Conservation (phyloP, 1,140 invertebrate species). For the Hormaphis cornu region DNA sequence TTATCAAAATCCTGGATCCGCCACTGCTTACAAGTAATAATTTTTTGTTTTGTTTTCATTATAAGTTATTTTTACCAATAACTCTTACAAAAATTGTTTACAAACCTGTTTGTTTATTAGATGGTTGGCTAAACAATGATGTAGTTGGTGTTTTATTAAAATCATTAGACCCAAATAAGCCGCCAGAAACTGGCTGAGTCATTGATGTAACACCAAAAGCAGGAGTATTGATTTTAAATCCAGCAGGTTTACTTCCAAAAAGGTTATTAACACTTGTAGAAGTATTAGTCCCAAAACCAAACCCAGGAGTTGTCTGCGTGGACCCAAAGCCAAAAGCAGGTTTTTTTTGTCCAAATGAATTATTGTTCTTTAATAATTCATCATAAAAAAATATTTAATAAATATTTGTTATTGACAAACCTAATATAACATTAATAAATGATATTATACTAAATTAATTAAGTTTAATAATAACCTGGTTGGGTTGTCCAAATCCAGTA, state of each 20-base stretch:
- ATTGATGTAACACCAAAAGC: slow-evolving; percentile 45
- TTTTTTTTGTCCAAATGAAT: slow-evolving; percentile 46
- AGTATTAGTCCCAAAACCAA: slow-evolving; percentile 37
- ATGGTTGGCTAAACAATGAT: slow-evolving; percentile 12
- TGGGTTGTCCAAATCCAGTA: slow-evolving; percentile 41
- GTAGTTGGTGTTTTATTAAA: slow-evolving; percentile 20
- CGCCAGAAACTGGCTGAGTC: slow-evolving; percentile 43
- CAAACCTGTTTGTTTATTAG: slow-evolving; percentile 6
- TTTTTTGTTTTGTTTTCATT: no score
- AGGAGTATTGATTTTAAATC: slow-evolving; percentile 43
- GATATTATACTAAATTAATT: no score
- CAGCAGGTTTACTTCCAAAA: slow-evolving; percentile 44
- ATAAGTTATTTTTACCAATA: no score
- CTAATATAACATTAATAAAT: no score
- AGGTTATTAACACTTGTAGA: slow-evolving; percentile 36
- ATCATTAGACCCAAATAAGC: slow-evolving; percentile 47
- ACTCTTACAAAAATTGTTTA: no score
- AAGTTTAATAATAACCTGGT: slow-evolving; percentile 27
- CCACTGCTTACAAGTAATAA: no score
- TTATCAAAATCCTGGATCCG: no score
- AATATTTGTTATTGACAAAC: no score
- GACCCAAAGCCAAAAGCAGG: slow-evolving; percentile 44
- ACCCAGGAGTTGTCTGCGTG: slow-evolving; percentile 38
- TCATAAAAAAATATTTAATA: slow-evolving; percentile 32
- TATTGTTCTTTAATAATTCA: slow-evolving; percentile 40